phyloP scores from a whole-genome alignment of 2,113 vertebrate genomes.

The Gymnarchus niloticus region DNA sequence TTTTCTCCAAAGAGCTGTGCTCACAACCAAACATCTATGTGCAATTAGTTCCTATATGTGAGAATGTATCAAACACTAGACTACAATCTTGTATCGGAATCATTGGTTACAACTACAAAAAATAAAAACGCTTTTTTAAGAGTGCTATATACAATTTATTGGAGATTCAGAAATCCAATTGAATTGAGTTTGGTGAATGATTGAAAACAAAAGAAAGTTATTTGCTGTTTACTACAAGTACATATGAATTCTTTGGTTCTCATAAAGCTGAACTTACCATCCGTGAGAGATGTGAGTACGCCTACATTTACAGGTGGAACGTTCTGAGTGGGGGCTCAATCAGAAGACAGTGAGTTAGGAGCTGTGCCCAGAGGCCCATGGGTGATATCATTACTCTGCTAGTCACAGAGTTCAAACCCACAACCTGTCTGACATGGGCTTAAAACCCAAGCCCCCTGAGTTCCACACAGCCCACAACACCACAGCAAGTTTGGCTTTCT shows the following conservation, averaged over 20 bases:
- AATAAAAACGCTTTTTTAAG: background rate
- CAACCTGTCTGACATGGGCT: background rate
- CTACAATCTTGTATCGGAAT: background rate
- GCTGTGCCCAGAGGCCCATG: too few species aligned
- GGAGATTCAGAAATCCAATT: background rate
- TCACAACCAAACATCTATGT: background rate
- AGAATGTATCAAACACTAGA: too few species aligned
- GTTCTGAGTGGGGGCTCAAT: too few species aligned
- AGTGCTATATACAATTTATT: background rate
- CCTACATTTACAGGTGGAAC: too few species aligned
- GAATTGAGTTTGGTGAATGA: background rate
- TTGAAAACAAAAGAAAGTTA: background rate
- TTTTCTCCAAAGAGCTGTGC: constrained; percentile 9
- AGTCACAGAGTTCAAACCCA: background rate
- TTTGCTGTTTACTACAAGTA: background rate
- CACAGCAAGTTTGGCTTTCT: background rate
- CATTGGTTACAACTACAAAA: background rate
- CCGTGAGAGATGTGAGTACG: too few species aligned
- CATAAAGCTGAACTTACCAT: too few species aligned
- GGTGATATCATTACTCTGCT: too few species aligned
- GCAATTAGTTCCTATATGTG: too few species aligned
- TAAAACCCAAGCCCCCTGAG: background rate
- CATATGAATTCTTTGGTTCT: too few species aligned
- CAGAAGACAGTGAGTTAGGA: too few species aligned
- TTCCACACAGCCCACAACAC: background rate